These are phyloP conservation scores for Ostrea edulis DNA, from an alignment of 1,140 invertebrate species.

Conservation along the genomic window DNA sequence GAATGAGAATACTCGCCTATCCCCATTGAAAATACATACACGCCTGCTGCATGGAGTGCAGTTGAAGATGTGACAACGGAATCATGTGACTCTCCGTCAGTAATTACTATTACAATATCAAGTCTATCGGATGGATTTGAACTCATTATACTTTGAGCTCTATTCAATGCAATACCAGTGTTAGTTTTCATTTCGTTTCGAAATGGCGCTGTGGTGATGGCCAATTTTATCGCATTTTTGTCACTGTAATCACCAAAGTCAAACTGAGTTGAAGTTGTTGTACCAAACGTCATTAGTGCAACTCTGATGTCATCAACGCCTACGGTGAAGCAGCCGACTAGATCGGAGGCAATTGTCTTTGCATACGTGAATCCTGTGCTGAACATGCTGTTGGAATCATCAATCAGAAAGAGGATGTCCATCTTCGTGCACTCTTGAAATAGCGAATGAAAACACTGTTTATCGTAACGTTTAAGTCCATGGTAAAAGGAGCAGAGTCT, in stretches of 20 bases:
- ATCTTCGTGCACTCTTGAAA: not conserved
- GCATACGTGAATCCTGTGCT: not conserved
- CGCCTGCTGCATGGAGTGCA: not conserved
- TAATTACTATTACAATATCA: not conserved
- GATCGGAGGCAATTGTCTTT: not conserved
- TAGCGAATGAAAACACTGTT: not conserved
- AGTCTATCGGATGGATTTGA: conserved; percentile 1
- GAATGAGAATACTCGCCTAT: not conserved
- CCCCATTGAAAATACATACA: conserved; percentile 12
- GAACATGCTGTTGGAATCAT: not conserved
- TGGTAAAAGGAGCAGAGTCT: too few species aligned
- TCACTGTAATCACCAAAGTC: not conserved
- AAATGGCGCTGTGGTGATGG: not conserved
- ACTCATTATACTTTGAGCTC: not conserved
- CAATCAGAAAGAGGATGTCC: not conserved
- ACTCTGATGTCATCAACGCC: not conserved
- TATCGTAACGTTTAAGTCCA: not conserved
- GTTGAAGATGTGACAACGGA: not conserved
- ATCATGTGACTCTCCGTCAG: conserved; percentile 12
- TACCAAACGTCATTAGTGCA: conserved; percentile 3
- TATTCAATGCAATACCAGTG: not conserved
- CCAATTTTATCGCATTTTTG: not conserved
- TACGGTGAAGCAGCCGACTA: not conserved
- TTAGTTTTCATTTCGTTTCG: not conserved
- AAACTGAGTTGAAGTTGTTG: not conserved